A percentile compares a stretch with the other conserved stretches of the same genome.
Evolutionary conservation across 2,888 invertebrate genomes (phyloP).

Genomic region (Drosophila lutescens): DNA sequence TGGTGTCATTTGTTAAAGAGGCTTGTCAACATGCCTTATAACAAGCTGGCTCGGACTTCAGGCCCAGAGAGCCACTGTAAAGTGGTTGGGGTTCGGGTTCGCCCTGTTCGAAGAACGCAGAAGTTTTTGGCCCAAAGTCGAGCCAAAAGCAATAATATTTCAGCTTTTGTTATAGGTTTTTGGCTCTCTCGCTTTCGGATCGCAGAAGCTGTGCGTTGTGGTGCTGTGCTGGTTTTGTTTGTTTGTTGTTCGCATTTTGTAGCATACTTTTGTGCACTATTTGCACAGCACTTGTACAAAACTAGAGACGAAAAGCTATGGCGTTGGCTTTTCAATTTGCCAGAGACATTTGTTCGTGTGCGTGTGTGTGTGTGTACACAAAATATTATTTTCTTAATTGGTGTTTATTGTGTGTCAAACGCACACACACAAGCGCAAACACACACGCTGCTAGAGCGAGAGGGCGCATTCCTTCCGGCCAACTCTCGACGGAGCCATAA

Average conservation of each 20-base stretch:
- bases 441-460: slow-evolving; percentile 8
- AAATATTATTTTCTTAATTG: slow-evolving; percentile 80
- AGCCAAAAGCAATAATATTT: slow-evolving; percentile 74
- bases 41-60: slow-evolving; percentile 75
- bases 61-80: slow-evolving; percentile 35
- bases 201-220: neutral
- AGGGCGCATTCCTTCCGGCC: slow-evolving; percentile 27
- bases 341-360: slow-evolving; percentile 63
- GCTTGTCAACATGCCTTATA: slow-evolving; percentile 83
- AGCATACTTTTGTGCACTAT: slow-evolving; percentile 77
- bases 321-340: slow-evolving; percentile 75
- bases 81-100: slow-evolving; percentile 11
- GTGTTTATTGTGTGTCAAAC: slow-evolving; percentile 77
- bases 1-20: slow-evolving; percentile 84
- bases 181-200: slow-evolving; percentile 26
- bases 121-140: slow-evolving; percentile 23
- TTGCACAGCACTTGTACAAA: slow-evolving; percentile 74
- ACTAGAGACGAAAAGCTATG: slow-evolving; percentile 47
- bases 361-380: slow-evolving; percentile 65
- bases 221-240: slow-evolving; percentile 27
- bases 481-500: slow-evolving; percentile 67
- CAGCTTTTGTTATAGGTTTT: slow-evolving; percentile 78
- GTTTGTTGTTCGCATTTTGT: slow-evolving; percentile 73
- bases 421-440: slow-evolving; percentile 17
- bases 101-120: neutral